These are phyloP conservation scores for Pilophorus perplexus DNA, from an alignment of 2,888 invertebrate genomes.

Conservation along the genomic window DNA sequence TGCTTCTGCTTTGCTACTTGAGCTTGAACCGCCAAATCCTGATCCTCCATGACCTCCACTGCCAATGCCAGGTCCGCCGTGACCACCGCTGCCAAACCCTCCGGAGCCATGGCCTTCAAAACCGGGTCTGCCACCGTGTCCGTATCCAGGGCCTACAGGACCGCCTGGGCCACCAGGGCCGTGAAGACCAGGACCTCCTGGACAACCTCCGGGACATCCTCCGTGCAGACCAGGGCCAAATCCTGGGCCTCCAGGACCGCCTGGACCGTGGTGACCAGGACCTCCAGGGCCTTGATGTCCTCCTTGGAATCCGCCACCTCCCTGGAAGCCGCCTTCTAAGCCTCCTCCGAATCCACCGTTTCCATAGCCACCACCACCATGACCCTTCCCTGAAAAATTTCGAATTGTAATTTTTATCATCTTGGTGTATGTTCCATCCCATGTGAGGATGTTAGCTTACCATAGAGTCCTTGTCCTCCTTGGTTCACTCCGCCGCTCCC, in stretches of 20 bases:
- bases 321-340: background rate
- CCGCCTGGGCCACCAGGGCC: background rate
- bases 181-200: background rate
- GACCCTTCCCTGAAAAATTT: background rate
- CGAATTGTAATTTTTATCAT: no score
- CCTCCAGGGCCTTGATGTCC: background rate
- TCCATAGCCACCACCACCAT: background rate
- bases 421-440: no score
- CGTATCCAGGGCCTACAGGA: background rate
- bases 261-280: background rate
- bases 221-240: background rate
- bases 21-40: background rate
- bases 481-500: background rate
- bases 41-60: background rate
- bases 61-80: background rate
- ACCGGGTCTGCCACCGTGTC: no score
- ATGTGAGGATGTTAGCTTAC: no score
- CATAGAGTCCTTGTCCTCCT: background rate
- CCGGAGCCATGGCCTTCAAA: no score
- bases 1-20: background rate
- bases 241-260: background rate
- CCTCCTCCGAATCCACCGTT: background rate
- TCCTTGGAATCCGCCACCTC: background rate
- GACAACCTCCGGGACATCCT: background rate
- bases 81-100: no score